Evolutionary conservation across 2,888 invertebrate species (phyloP).

Genomic region (Polydrusus pterygomalis): DNA sequence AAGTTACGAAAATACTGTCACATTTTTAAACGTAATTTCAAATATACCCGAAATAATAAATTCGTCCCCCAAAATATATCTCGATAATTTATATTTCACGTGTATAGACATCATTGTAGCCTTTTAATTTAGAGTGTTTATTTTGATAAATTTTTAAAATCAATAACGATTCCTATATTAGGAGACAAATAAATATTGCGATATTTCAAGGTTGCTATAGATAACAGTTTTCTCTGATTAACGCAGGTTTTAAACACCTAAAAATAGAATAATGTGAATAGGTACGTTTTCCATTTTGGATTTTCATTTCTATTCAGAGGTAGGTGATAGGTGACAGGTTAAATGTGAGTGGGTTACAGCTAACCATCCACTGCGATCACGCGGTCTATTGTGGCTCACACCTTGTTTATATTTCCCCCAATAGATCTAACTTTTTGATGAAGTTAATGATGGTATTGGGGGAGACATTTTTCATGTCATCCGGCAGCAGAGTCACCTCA

Average conservation of each 20-base stretch:
- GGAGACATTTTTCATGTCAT: too few species aligned
- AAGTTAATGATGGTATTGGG: too few species aligned
- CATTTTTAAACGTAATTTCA: background rate
- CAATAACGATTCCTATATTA: conserved; percentile 1
- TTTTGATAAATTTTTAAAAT: conserved; percentile 18
- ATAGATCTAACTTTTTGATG: too few species aligned
- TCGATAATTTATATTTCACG: background rate
- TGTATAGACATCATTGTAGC: background rate
- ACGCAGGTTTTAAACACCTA: background rate
- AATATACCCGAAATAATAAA: conserved; percentile 14
- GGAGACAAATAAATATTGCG: conserved; percentile 3
- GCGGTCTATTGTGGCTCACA: too few species aligned
- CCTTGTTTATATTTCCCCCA: too few species aligned
- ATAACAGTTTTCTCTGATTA: background rate
- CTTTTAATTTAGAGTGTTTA: conserved; percentile 9
- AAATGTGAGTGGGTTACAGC: too few species aligned
- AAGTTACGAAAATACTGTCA: background rate
- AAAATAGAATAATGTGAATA: background rate
- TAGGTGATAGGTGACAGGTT: too few species aligned
- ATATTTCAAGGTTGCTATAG: background rate
- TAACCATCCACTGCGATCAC: too few species aligned
- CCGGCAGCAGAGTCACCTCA: too few species aligned
- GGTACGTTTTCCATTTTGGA: too few species aligned
- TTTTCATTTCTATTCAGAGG: too few species aligned
- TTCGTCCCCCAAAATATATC: conserved; percentile 12